A percentile compares a stretch with the other conserved stretches of the same genome.
These are phyloP conservation scores for Ataeniobius toweri DNA, from an alignment of 2,797 vertebrate species.

Conservation along the genomic window DNA sequence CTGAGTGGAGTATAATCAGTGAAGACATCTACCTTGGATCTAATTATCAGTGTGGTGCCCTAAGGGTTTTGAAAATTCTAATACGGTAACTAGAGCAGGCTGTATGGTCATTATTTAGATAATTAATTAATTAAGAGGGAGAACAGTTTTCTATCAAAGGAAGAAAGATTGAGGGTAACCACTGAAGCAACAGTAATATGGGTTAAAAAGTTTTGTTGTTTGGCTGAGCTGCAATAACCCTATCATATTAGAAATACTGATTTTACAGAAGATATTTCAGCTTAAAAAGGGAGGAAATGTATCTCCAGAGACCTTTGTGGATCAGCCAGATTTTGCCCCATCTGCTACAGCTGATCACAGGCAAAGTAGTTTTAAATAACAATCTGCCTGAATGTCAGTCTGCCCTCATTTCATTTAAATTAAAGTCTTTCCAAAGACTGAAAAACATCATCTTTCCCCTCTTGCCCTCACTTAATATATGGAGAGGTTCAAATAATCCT, in stretches of 20 bases:
- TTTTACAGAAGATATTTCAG: slow-evolving; percentile 2
- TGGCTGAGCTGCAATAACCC: slow-evolving; percentile 4
- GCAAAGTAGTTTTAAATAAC: slow-evolving; percentile 50
- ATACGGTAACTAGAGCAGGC: slow-evolving; percentile 25
- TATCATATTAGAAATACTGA: slow-evolving; percentile 12
- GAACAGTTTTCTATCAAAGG: slow-evolving; percentile 25
- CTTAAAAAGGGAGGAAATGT: not conserved
- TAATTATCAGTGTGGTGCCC: slow-evolving; percentile 34
- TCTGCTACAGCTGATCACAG: slow-evolving; percentile 45
- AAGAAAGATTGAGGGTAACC: slow-evolving; percentile 15
- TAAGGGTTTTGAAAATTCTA: slow-evolving; percentile 20
- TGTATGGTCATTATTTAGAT: slow-evolving; percentile 19
- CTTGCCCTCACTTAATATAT: slow-evolving; percentile 53
- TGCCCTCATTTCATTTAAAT: slow-evolving; percentile 53
- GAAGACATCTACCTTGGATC: slow-evolving; percentile 37
- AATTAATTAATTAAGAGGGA: slow-evolving; percentile 1
- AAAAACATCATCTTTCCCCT: slow-evolving; percentile 32
- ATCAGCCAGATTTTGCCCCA: slow-evolving; percentile 31
- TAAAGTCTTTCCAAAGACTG: slow-evolving; percentile 33
- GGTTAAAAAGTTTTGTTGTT: slow-evolving; percentile 5
- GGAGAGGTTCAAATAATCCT: slow-evolving; percentile 55
- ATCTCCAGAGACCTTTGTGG: slow-evolving; percentile 26
- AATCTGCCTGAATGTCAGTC: slow-evolving; percentile 41
- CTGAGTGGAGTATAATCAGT: slow-evolving; percentile 3
- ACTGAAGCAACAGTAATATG: slow-evolving; percentile 5